Evolutionary conservation across 1,140 invertebrate genomes (phyloP).

Genomic region (Musca vetustissima): DNA sequence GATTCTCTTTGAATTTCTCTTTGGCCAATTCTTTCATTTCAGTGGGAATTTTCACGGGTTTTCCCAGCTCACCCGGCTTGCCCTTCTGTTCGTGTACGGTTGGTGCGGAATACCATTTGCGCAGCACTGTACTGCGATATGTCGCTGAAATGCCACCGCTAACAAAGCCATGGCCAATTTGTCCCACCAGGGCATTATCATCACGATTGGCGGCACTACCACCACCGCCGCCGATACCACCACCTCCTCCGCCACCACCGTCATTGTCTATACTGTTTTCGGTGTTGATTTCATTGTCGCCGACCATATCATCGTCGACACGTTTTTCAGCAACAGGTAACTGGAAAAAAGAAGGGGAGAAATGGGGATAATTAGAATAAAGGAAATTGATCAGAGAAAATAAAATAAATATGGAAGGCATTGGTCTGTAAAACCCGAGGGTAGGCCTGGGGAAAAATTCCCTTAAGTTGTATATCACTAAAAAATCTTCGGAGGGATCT

Average conservation of each 20-base stretch:
- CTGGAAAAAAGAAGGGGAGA: conserved; percentile 29
- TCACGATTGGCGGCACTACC: neutral
- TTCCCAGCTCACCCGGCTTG: conserved; percentile 85
- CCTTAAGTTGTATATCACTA: too few species aligned
- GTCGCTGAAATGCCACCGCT: conserved; percentile 49
- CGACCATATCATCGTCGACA: conserved; percentile 51
- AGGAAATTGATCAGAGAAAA: too few species aligned
- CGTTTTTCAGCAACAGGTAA: conserved; percentile 46
- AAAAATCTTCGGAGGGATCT: too few species aligned
- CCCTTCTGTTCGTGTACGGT: conserved; percentile 68
- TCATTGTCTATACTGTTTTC: conserved; percentile 50
- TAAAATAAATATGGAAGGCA: too few species aligned
- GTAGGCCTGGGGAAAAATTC: too few species aligned
- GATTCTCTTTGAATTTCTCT: conserved; percentile 96
- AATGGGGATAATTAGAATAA: neutral
- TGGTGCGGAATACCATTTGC: conserved; percentile 73
- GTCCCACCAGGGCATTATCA: conserved; percentile 36
- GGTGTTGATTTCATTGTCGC: conserved; percentile 55
- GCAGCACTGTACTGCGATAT: conserved; percentile 58
- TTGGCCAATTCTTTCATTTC: conserved; percentile 85
- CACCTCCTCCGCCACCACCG: conserved; percentile 31
- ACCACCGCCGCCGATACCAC: conserved; percentile 33
- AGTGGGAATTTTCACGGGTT: conserved; percentile 81
- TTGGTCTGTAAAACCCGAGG: too few species aligned
- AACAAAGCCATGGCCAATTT: conserved; percentile 39